These are phyloP conservation scores for Drosophila niveifrons DNA, from an alignment of 2,888 invertebrate species.

Conservation along the genomic window DNA sequence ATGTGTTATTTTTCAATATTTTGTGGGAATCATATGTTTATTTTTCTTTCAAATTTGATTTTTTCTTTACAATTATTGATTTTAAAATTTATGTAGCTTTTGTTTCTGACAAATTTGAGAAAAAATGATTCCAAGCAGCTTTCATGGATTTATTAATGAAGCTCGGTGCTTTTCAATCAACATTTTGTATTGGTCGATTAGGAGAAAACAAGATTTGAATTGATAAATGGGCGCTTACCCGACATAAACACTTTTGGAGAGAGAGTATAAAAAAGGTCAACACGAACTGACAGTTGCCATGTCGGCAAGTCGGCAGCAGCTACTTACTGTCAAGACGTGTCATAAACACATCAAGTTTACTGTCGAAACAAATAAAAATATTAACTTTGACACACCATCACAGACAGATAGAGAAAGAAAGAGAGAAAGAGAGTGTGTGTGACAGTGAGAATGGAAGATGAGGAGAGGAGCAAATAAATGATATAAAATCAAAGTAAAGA, in stretches of 20 bases:
- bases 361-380: conserved; percentile 81
- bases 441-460: conserved; percentile 2
- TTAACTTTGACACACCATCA: conserved; percentile 77
- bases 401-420: conserved; percentile 10
- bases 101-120: no score
- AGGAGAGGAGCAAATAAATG: conserved; percentile 46
- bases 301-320: conserved; percentile 57
- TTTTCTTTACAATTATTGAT: no score
- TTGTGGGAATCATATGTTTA: no score
- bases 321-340: conserved; percentile 81
- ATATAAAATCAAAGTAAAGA: conserved; percentile 72
- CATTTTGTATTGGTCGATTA: conserved; percentile 27
- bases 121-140: not conserved
- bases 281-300: conserved; percentile 65
- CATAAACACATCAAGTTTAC: conserved; percentile 82
- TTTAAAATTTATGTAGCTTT: no score
- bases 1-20: no score
- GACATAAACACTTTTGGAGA: conserved; percentile 20
- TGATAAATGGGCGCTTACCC: conserved; percentile 66
- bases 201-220: conserved; percentile 23
- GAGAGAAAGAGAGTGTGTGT: conserved; percentile 3
- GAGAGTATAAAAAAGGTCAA: conserved; percentile 74
- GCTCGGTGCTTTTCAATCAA: conserved; percentile 46
- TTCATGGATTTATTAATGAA: conserved; percentile 32
- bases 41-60: no score